A percentile compares a stretch with the other conserved stretches of the same genome.
phyloP scores from a whole-genome alignment of 1,140 invertebrate species.

The Aricia agestis region DNA sequence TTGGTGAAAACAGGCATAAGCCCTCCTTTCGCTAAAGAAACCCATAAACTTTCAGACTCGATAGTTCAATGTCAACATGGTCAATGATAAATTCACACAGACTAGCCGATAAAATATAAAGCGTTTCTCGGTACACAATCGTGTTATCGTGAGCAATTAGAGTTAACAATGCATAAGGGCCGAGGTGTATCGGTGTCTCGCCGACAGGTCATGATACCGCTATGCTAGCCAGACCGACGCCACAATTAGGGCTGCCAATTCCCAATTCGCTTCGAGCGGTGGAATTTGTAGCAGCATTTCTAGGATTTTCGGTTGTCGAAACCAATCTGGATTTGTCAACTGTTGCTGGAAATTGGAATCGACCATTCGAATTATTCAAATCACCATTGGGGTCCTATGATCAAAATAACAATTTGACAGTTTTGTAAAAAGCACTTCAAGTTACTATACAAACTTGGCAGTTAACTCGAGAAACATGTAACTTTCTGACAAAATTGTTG shows the following conservation, averaged over 20 bases:
- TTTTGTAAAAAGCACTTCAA: too few species aligned
- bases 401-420: too few species aligned
- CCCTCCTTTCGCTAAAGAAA: not conserved
- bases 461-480: too few species aligned
- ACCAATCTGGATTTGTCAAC: not conserved
- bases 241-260: constrained; percentile 24
- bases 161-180: constrained; percentile 22
- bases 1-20: too few species aligned
- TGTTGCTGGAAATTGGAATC: too few species aligned
- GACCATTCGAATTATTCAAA: not conserved
- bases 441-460: too few species aligned
- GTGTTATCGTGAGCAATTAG: constrained; percentile 9
- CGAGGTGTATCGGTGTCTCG: constrained; percentile 8
- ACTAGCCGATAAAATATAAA: constrained; percentile 3
- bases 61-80: not conserved
- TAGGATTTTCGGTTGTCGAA: not conserved
- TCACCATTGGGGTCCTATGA: too few species aligned
- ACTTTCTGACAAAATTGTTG: too few species aligned
- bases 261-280: constrained; percentile 14
- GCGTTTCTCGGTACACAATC: constrained; percentile 4
- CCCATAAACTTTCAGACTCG: not conserved
- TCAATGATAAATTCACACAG: not conserved
- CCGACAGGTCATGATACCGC: constrained; percentile 48
- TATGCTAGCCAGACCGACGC: constrained; percentile 50
- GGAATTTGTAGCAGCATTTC: constrained; percentile 14